Base-by-base conservation (phyloP, 2,888 invertebrate genomes). In the Maniola hyperantus region DNA sequence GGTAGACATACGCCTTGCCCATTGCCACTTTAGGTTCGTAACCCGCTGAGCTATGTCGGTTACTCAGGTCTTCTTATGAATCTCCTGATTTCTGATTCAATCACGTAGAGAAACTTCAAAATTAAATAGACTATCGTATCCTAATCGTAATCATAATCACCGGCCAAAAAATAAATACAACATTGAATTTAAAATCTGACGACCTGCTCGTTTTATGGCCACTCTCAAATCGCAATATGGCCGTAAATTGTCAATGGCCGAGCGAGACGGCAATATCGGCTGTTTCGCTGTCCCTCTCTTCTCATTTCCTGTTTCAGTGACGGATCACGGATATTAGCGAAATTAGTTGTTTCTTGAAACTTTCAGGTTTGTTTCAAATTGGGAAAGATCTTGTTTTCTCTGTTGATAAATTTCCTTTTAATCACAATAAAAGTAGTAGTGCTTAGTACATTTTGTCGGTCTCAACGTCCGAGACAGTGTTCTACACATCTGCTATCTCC, bases 301-400 rank as follows among this genome's bases (percentile, higher is more conserved):
- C 67, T 72, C 69, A 70, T 71, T 74, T 74, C 71, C 73, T 34
- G 48, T 48, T 33, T 46, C 46, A 34, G 57, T 61, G 64, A 61
- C 61, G 50, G n/a, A 61, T 64, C 58, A 51, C 58, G 50, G 18
- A 54, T 61, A 34, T 57, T 62, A 64, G 62, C 68, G 48, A 64
- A 64, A 67, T 66, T 65, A 68, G 68, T 67, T 67, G n/a, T 50
- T 65, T 57, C 36, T 46, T 57, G 50, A 54, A 60, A 42, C 26
- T 33, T 54, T 11, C 36, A 36, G 59, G 39, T 51, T 63, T 39
- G 36, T 53, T 51, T 36, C 20, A 26, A 20, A 36, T 53, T 53
- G 20, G 36, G 36, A 51, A 51, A 42, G 20, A 20, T 42, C 57
- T 39, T 18, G 57, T 42, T 55, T 18, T n/a, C 15, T 15, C 15